A percentile compares a stretch with the other conserved stretches of the same genome.
These are phyloP conservation scores for Empidonax alnorum DNA, from an alignment of 2,113 vertebrate genomes.

Conservation along the genomic window DNA sequence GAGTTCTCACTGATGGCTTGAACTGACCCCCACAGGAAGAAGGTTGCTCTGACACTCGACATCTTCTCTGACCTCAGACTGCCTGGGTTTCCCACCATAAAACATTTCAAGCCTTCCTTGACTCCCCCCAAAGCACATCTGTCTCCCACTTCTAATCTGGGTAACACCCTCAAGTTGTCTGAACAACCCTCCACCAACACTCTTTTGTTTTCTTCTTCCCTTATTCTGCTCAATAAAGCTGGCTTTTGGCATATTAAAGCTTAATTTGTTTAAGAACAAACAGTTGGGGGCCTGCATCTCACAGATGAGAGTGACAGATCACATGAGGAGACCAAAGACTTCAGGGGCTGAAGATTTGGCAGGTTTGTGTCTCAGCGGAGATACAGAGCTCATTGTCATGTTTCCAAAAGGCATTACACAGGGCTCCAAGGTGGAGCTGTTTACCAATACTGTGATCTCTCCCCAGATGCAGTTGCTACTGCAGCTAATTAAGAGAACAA, in stretches of 20 bases:
- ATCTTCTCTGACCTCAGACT: background rate
- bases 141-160: background rate
- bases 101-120: background rate
- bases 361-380: constrained; percentile 77
- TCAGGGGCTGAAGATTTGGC: constrained; percentile 76
- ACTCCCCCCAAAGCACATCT: background rate
- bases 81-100: background rate
- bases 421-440: constrained; percentile 85
- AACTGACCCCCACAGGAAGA: background rate
- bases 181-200: background rate
- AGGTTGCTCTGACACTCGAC: accelerated
- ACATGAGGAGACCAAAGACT: constrained; percentile 55
- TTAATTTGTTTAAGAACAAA: constrained; percentile 80
- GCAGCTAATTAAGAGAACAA: constrained; percentile 99
- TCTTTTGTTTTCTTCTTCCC: constrained; percentile 59
- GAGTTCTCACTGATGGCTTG: background rate
- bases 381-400: constrained; percentile 77
- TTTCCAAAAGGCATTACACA: constrained; percentile 82
- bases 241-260: constrained; percentile 76
- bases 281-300: constrained; percentile 68
- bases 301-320: constrained; percentile 66
- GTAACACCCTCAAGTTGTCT: background rate
- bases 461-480: constrained; percentile 89
- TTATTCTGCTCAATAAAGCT: constrained; percentile 50
- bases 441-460: constrained; percentile 84